Conservation (phyloP, 2,797 vertebrate genomes). For the Notolepis coatsorum region DNA sequence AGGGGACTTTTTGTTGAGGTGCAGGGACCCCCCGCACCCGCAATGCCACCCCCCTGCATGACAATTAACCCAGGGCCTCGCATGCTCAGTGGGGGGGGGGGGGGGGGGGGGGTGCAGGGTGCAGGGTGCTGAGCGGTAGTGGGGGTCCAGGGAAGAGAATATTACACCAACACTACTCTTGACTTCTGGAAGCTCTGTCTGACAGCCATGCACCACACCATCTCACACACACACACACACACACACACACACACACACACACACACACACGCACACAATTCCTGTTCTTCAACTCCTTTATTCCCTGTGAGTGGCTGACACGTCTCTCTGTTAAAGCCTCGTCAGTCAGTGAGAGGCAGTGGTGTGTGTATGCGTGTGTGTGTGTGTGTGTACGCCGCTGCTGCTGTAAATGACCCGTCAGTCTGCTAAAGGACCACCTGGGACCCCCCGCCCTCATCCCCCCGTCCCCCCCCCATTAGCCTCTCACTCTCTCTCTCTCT, state of each 20-base stretch:
- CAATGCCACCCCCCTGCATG: slow-evolving; percentile 76
- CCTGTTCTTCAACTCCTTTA: slow-evolving; percentile 66
- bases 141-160: slow-evolving; percentile 67
- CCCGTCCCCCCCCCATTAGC: too few relatives aligned
- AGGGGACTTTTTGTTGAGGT: slow-evolving; percentile 76
- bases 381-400: slow-evolving; percentile 29
- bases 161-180: slow-evolving; percentile 68
- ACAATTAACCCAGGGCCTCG: slow-evolving; percentile 81
- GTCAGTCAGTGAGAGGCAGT: slow-evolving; percentile 68
- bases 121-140: slow-evolving; percentile 61
- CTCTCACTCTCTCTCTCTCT: slow-evolving; percentile 49
- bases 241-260: slow-evolving; percentile 15
- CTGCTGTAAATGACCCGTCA: slow-evolving; percentile 74
- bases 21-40: slow-evolving; percentile 76
- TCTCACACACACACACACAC: slow-evolving; percentile 25
- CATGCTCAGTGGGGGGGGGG: slow-evolving; percentile 66
- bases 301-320: slow-evolving; percentile 71
- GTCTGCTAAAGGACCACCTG: slow-evolving; percentile 75
- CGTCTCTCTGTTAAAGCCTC: slow-evolving; percentile 74
- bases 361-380: slow-evolving; percentile 55
- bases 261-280: slow-evolving; percentile 16
- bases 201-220: slow-evolving; percentile 58
- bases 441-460: too few relatives aligned
- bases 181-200: slow-evolving; percentile 63
- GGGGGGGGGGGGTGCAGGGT: slow-evolving; percentile 58